A percentile compares a stretch with the other conserved stretches of the same genome.
Evolutionary conservation across 2,113 vertebrate species (phyloP).

Genomic region (Grammatotria lemairii): DNA sequence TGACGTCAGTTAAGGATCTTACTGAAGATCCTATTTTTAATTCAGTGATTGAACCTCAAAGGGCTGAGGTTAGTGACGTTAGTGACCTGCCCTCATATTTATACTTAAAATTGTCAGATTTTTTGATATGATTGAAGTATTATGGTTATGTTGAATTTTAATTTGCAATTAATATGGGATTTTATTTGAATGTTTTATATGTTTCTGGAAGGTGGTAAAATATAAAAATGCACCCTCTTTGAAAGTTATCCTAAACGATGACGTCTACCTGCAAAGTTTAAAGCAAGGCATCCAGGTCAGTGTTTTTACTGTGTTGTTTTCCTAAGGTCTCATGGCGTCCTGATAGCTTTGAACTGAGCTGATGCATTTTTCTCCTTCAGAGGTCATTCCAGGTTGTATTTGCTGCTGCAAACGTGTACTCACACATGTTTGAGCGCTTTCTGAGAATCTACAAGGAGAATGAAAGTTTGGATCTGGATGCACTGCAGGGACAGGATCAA

Average conservation of each 20-base stretch:
- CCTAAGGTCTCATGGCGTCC: background rate
- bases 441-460: constrained; percentile 77
- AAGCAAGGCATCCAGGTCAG: constrained; percentile 74
- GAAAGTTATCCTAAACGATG: constrained; percentile 70
- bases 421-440: constrained; percentile 74
- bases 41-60: constrained; percentile 64
- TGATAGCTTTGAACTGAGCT: background rate
- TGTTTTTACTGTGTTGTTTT: background rate
- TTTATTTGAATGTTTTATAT: background rate
- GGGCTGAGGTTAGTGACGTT: constrained; percentile 8
- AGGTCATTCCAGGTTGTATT: constrained; percentile 73
- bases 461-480: constrained; percentile 74
- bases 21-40: constrained; percentile 71
- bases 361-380: constrained; percentile 38
- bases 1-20: constrained; percentile 71
- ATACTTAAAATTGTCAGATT: background rate
- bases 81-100: background rate
- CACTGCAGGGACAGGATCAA: constrained; percentile 69
- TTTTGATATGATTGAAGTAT: background rate
- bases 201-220: constrained; percentile 45
- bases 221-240: constrained; percentile 70
- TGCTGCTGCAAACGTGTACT: constrained; percentile 69
- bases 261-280: constrained; percentile 67
- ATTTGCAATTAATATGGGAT: accelerated
- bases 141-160: background rate